Evolutionary conservation across 2,797 vertebrate genomes (phyloP), one percentile per base, ranked within the genome.

Genomic region (Gila robusta): DNA sequence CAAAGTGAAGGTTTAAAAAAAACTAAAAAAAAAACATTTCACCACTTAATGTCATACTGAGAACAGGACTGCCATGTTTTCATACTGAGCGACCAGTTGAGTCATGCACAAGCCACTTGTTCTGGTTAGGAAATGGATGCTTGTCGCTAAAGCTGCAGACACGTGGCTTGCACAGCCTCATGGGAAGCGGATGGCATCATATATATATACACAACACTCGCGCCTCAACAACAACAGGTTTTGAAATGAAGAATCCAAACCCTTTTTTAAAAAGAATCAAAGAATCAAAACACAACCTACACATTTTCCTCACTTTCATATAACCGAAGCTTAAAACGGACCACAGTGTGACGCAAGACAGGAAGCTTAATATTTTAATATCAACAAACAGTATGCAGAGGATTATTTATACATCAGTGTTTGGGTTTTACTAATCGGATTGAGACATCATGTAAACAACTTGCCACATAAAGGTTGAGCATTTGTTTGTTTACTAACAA

Each of bases 161-260:
- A 76, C 79, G 8, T 84, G 82, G 87, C 83, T 88, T 85, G 84
- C 80, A 90, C 81, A 64, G 88, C 92, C 92, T 90, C 90, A 78
- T 70, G 87, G 82, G 90, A 91, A 81, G 89, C 26, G 26, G 83
- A 62, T 62, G 79, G 76, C 81, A 90, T 90, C 82, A 86, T 82
- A 77, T 67, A 44, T 10, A 35, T 23, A 32, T 32, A 32, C 28
- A 70, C 64, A 56, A 41, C 23, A 44, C 56, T 69, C 9, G 12
- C 10, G 39, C 41, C 28, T 76, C 21, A 2, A 26, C 64, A 35
- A 74, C 70, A 74, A 49, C 69, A 47, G 5, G 6, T 23, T 41
- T 72, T 59, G 49, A 26, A 4, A 26, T 21, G 6, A 62, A 19
- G 23, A 41, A 37, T 16, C 35, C 21, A 52, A 35, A 9, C 1